These are phyloP conservation scores for Aquatica leii DNA, from an alignment of 2,888 invertebrate species.

Conservation along the genomic window DNA sequence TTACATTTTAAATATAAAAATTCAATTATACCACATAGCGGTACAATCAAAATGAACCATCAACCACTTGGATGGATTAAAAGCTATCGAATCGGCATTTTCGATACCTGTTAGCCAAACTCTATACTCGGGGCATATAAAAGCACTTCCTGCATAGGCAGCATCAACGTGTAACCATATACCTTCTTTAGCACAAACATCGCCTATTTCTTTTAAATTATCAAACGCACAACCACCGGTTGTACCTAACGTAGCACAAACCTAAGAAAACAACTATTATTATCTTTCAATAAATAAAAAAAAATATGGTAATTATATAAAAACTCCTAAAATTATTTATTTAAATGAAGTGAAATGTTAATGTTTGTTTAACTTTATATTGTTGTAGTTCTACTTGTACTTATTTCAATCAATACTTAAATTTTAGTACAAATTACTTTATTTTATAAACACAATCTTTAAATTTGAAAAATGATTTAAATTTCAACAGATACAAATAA, in stretches of 20 bases:
- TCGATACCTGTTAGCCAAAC: constrained; percentile 92
- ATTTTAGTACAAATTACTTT: too few relatives aligned
- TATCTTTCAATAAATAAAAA: background rate
- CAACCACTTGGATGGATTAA: constrained; percentile 98
- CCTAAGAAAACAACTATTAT: constrained; percentile 63
- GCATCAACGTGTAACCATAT: constrained; percentile 98
- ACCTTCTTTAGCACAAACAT: constrained; percentile 77
- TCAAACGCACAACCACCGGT: constrained; percentile 98
- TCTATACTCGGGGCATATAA: constrained; percentile 95
- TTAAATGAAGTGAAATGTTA: background rate
- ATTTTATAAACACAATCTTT: too few relatives aligned
- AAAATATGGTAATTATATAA: background rate
- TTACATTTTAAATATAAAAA: background rate
- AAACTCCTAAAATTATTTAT: background rate
- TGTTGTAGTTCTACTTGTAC: too few relatives aligned
- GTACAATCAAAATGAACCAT: constrained; percentile 99
- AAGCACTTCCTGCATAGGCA: constrained; percentile 96
- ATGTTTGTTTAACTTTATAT: too few relatives aligned
- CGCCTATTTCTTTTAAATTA: constrained; percentile 76
- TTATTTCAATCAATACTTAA: too few relatives aligned
- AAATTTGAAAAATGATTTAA: too few relatives aligned
- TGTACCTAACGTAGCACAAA: constrained; percentile 94
- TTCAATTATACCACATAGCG: constrained; percentile 85
- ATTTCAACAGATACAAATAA: too few relatives aligned
- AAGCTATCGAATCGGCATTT: constrained; percentile 92